Percentiles rank a stretch among this genome's conserved stretches.
Evolutionary conservation across 92 coral and sea anemone genomes (phyloP).

Genomic region (Anthopleura xanthogrammica): DNA sequence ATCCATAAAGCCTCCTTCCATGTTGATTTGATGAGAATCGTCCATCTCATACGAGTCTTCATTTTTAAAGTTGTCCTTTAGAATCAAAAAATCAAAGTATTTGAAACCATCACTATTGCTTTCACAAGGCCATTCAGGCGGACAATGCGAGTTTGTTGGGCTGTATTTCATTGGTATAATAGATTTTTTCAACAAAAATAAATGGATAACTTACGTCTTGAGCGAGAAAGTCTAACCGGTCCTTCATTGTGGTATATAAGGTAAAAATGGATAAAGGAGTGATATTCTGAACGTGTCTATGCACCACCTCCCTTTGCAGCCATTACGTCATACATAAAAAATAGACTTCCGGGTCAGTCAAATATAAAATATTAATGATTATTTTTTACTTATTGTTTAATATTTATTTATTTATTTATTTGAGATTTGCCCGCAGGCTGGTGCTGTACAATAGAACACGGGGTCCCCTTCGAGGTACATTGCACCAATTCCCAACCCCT

Average conservation of each 20-base stretch:
- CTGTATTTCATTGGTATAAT: neutral
- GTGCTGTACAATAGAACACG: too few species aligned
- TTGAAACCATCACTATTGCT: neutral
- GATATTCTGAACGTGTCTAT: conserved; percentile 5
- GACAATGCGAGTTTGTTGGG: conserved; percentile 1
- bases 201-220: conserved; percentile 24
- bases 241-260: conserved; percentile 54
- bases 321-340: conserved; percentile 5
- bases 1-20: conserved; percentile 70
- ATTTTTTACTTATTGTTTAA: too few species aligned
- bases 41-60: conserved; percentile 58
- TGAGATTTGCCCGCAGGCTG: too few species aligned
- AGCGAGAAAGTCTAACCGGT: conserved; percentile 46
- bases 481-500: too few species aligned
- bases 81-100: conserved; percentile 7
- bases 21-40: conserved; percentile 37
- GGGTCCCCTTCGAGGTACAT: too few species aligned
- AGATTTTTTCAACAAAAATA: neutral
- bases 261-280: conserved; percentile 4
- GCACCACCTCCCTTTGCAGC: conserved; percentile 73
- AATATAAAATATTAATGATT: too few species aligned
- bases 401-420: too few species aligned
- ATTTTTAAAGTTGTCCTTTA: conserved; percentile 37
- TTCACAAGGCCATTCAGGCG: conserved; percentile 2
- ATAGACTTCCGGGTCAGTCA: neutral